These are phyloP conservation scores for Neotoxoptera formosana DNA, from an alignment of 1,140 invertebrate genomes.

Conservation along the genomic window DNA sequence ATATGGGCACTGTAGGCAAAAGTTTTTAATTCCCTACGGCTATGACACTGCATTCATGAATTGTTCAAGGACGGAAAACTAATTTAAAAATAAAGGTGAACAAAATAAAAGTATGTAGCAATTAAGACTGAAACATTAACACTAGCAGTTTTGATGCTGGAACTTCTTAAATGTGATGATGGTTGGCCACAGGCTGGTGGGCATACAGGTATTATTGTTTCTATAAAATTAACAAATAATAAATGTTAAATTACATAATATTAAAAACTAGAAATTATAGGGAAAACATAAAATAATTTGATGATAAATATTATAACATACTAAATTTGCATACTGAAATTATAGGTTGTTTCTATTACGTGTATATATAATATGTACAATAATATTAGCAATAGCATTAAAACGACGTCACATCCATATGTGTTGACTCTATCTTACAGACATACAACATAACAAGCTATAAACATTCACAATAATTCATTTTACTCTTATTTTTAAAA, in stretches of 20 bases:
- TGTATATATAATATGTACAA: not conserved
- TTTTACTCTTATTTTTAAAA: not conserved
- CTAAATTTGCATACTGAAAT: not conserved
- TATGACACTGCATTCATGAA: not conserved
- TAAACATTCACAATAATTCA: not conserved
- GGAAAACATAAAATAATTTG: not conserved
- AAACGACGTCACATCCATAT: not conserved
- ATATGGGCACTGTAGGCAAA: not conserved
- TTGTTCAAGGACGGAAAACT: not conserved
- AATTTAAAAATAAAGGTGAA: not conserved
- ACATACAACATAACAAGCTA: not conserved
- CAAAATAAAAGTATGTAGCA: not conserved
- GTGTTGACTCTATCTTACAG: not conserved
- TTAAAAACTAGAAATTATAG: not conserved
- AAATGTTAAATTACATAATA: not conserved
- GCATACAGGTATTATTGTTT: conserved; percentile 90
- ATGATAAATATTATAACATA: not conserved
- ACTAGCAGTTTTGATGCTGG: conserved; percentile 10
- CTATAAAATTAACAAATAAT: conserved; percentile 65
- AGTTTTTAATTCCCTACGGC: not conserved
- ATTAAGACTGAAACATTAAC: not conserved
- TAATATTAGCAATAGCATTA: not conserved
- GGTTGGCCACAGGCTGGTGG: conserved; percentile 86
- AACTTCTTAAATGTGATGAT: conserved; percentile 13
- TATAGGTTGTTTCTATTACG: not conserved